Evolutionary conservation across 2,888 invertebrate species (phyloP).

Genomic region (Rhamnusium bicolor): DNA sequence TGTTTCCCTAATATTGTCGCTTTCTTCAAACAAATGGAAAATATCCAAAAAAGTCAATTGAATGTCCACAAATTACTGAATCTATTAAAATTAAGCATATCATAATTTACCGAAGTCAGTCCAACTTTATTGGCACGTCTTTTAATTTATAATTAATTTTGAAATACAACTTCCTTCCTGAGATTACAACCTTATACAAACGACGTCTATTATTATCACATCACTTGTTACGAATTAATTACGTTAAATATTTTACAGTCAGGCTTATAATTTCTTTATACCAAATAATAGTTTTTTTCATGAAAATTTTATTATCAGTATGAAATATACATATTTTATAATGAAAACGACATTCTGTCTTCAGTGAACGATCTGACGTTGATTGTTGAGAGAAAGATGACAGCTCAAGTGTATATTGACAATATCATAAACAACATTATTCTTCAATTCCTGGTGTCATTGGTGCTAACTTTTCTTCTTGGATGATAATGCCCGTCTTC

Average conservation of each 20-base stretch:
- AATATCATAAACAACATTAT: too few relatives aligned
- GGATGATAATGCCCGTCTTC: too few relatives aligned
- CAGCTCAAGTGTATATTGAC: too few relatives aligned
- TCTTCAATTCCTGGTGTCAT: too few relatives aligned
- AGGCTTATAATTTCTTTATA: neutral
- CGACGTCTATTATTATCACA: constrained; percentile 10
- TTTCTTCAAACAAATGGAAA: neutral
- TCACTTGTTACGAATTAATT: neutral
- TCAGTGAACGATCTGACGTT: too few relatives aligned
- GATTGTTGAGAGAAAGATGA: too few relatives aligned
- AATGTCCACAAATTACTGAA: neutral
- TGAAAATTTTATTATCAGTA: too few relatives aligned
- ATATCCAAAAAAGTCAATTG: constrained; percentile 6
- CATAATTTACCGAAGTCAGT: constrained; percentile 8
- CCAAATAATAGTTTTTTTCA: neutral
- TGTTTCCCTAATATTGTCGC: neutral
- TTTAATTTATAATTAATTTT: constrained; percentile 4
- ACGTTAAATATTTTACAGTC: neutral
- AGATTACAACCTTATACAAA: neutral
- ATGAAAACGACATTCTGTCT: too few relatives aligned
- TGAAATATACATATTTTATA: neutral
- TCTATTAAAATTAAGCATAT: constrained; percentile 7
- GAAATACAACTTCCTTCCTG: constrained; percentile 16
- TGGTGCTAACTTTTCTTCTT: too few relatives aligned
- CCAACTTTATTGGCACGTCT: constrained; percentile 20